Conservation (phyloP, 2,797 vertebrate species). For the Chaunax sp. region DNA sequence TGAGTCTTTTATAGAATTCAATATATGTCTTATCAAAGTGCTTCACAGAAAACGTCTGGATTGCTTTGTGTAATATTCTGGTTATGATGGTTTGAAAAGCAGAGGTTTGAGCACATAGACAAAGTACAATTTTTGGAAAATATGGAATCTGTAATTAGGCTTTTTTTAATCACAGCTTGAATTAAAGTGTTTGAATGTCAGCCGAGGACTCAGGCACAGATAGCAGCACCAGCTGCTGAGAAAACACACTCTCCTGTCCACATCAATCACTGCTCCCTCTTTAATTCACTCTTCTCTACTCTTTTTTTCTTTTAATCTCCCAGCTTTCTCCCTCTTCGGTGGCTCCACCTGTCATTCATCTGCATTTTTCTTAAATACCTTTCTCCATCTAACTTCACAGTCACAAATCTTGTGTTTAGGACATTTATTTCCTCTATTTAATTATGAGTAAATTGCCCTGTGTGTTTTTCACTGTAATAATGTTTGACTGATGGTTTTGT, state of each 20-base stretch:
- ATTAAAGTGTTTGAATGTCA: constrained; percentile 65
- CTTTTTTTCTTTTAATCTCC: constrained; percentile 50
- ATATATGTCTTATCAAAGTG: background rate
- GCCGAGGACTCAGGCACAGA: constrained; percentile 55
- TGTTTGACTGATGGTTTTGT: no score
- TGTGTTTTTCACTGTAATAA: no score
- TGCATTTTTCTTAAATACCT: constrained; percentile 41
- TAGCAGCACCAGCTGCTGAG: constrained; percentile 61
- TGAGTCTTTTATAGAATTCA: constrained; percentile 1
- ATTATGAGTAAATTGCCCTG: no score
- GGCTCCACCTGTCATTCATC: constrained; percentile 40
- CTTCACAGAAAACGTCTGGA: background rate
- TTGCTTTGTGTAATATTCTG: constrained; percentile 2
- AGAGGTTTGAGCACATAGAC: constrained; percentile 5
- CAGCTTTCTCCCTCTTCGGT: constrained; percentile 15
- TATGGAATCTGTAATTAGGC: constrained; percentile 59
- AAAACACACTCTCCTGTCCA: constrained; percentile 62
- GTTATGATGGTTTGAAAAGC: constrained; percentile 18
- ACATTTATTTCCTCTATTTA: no score
- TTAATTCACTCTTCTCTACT: constrained; percentile 32
- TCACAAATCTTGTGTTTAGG: background rate
- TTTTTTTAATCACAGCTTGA: constrained; percentile 46
- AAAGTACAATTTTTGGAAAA: constrained; percentile 35
- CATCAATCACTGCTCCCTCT: constrained; percentile 62
- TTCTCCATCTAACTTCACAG: constrained; percentile 23